phyloP scores from a whole-genome alignment of 1,140 invertebrate species.

The Ceratoteleas bidentatus region DNA sequence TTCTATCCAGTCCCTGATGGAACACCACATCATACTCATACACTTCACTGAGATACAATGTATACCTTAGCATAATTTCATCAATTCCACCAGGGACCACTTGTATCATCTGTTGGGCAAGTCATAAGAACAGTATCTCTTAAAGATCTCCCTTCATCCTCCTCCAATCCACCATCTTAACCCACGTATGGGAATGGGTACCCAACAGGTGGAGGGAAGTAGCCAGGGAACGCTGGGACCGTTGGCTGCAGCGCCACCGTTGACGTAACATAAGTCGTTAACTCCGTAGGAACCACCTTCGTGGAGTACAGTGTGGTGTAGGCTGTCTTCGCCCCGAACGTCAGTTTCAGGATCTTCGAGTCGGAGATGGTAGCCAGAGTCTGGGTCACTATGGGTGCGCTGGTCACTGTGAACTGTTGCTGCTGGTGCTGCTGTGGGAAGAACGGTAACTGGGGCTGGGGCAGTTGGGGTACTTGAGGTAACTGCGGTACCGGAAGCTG shows the following conservation, averaged over 20 bases:
- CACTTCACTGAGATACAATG: too few relatives aligned
- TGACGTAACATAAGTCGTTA: conserved; percentile 91
- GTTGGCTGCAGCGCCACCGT: conserved; percentile 88
- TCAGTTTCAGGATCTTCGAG: conserved; percentile 91
- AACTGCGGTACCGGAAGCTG: conserved; percentile 78
- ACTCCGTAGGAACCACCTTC: conserved; percentile 89
- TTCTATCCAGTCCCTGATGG: too few relatives aligned
- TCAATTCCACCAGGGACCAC: too few relatives aligned
- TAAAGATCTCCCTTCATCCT: conserved; percentile 7
- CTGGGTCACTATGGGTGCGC: conserved; percentile 90
- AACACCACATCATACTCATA: too few relatives aligned
- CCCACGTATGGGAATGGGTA: conserved; percentile 89
- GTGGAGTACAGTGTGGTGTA: conserved; percentile 93
- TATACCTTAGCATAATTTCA: too few relatives aligned
- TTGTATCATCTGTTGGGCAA: too few relatives aligned
- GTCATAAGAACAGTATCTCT: not conserved
- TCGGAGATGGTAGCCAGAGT: conserved; percentile 90
- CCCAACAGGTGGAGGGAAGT: conserved; percentile 86
- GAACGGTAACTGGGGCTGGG: conserved; percentile 73
- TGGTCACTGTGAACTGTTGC: conserved; percentile 90
- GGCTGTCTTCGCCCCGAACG: conserved; percentile 93
- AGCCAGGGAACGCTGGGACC: conserved; percentile 86
- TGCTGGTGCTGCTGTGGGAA: conserved; percentile 83
- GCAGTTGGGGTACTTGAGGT: conserved; percentile 79
- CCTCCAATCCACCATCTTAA: conserved; percentile 10